These are phyloP conservation scores for Heterohyrax brucei DNA, from an alignment of 2,797 vertebrate species.

Conservation along the genomic window DNA sequence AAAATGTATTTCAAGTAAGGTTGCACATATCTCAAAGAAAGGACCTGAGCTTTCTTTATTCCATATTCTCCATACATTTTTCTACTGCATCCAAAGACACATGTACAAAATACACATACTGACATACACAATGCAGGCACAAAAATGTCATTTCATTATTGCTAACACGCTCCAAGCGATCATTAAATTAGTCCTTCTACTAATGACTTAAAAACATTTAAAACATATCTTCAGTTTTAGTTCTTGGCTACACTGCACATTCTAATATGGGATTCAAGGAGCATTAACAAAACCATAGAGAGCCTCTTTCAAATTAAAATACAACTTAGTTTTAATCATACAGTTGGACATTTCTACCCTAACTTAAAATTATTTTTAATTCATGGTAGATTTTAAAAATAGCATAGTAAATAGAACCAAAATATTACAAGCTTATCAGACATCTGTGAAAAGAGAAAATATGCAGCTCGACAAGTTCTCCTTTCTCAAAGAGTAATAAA, in stretches of 20 bases:
- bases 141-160: conserved; percentile 28
- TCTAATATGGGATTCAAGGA: neutral
- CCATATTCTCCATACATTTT: neutral
- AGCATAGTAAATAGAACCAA: conserved; percentile 78
- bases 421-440: conserved; percentile 75
- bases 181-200: neutral
- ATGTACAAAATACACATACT: neutral
- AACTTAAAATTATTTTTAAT: conserved; percentile 62
- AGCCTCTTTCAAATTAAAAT: conserved; percentile 65
- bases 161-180: neutral
- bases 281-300: neutral
- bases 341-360: conserved; percentile 6
- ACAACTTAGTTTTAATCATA: conserved; percentile 35
- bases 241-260: conserved; percentile 17
- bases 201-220: conserved; percentile 9
- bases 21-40: neutral
- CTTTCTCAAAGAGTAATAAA: conserved; percentile 89
- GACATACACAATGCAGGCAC: neutral
- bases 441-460: conserved; percentile 87
- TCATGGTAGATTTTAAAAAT: conserved; percentile 6
- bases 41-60: conserved; percentile 9
- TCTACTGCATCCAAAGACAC: neutral
- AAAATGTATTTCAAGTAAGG: conserved; percentile 47
- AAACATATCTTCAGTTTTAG: neutral
- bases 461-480: conserved; percentile 88